Base-by-base conservation (phyloP, 1,140 invertebrate genomes). In the Laupala kohalensis region DNA sequence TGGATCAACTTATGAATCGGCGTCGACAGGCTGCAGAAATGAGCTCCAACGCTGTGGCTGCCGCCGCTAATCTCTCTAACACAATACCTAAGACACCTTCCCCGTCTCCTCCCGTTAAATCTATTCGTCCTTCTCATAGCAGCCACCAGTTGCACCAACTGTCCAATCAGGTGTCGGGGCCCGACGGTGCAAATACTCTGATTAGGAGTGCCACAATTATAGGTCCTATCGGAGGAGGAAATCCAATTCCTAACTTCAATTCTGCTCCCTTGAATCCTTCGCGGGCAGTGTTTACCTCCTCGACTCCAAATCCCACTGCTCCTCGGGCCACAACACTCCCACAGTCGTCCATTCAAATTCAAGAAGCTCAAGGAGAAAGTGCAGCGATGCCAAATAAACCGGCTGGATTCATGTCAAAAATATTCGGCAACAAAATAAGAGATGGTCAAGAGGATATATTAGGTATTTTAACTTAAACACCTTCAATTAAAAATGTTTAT, bases 1-100 rank as follows among this genome's bases (percentile, higher is more conserved):
- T 94, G 67, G 90, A 92, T 69, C 87, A 87, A 74, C 80, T 93
- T 64, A 87, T 87, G 19, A 88, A 89, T 76, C 88, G 86, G 75
- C 82, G 92, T 72, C 82, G 91, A 69, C 87, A 89, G 75, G 84
- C 87, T 25, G 89, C 89, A 6, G 89, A 92, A 79, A 84, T 85
- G 65, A 80, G 76, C 74, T 75, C 76, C 80, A 75, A 74, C 76
- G 71, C 71, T 26, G n/a, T 29, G n/a, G 1, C 69, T 12, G 19
- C 27, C 6, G 28, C 53, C 4, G 29, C 69, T 62, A n/a, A 19
- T n/a, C 13, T 23, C 28, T 53, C 37, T 53, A 19, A 9, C 19
- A 13, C 37, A 4, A 4, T 19, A 53, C 37, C 37, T 53, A 53
- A 53, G 19, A 19, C 19, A 13, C 37, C 37, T 2, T 53, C 37